Conservation (phyloP, 1,140 invertebrate species). For the Dolichoris vasculosae region DNA sequence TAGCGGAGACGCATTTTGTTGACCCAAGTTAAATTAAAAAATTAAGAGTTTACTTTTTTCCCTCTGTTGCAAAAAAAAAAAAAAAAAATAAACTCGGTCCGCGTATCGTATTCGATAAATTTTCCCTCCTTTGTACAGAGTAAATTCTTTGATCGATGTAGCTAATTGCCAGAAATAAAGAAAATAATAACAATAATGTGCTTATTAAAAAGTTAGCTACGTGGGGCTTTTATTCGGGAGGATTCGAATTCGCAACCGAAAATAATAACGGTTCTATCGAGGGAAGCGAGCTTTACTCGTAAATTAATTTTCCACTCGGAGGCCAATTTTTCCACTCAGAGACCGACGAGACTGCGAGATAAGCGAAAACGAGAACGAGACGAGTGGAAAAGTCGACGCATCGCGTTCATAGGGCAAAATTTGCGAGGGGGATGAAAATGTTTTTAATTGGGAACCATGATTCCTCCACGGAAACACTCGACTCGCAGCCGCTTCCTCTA, state of each 20-base stretch:
- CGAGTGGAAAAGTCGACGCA: not conserved
- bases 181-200: not conserved
- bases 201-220: not conserved
- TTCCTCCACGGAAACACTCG: slow-evolving; percentile 30
- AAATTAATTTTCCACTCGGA: slow-evolving; percentile 44
- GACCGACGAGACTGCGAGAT: slow-evolving; percentile 6
- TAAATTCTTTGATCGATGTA: not conserved
- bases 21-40: not conserved
- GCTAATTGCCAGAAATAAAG: slow-evolving; percentile 8
- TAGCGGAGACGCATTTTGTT: not conserved
- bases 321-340: slow-evolving; percentile 41
- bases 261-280: not conserved
- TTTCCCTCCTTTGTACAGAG: not conserved
- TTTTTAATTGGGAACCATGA: slow-evolving; percentile 63
- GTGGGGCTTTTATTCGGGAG: not conserved
- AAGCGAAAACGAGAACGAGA: slow-evolving; percentile 6
- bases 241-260: not conserved
- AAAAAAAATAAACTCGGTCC: too few relatives aligned
- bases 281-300: slow-evolving; percentile 16
- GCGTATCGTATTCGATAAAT: not conserved
- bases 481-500: not conserved
- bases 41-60: too few relatives aligned
- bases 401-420: slow-evolving; percentile 17
- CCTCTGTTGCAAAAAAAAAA: too few relatives aligned
- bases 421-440: slow-evolving; percentile 56